These are phyloP conservation scores for Taeniopygia guttata DNA, from an alignment of 2,797 vertebrate genomes.

Conservation along the genomic window DNA sequence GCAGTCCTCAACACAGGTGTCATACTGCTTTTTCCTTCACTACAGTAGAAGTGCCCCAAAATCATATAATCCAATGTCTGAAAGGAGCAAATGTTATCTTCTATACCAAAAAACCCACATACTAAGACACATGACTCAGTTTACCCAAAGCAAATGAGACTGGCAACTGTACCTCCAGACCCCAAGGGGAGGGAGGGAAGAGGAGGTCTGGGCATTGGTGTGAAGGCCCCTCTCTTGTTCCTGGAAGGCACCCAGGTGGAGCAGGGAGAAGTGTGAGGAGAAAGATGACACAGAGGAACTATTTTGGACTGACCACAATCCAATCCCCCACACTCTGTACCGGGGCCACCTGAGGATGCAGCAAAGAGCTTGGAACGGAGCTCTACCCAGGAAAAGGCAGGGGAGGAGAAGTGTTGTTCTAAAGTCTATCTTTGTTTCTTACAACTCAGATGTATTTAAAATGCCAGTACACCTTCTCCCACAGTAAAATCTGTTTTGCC, in stretches of 20 bases:
- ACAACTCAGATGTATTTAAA: neutral
- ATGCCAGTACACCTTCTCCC: neutral
- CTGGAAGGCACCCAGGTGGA: neutral
- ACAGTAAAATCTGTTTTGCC: neutral
- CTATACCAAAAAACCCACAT: accelerated
- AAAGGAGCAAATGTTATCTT: neutral
- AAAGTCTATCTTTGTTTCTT: neutral
- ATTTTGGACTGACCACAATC: accelerated
- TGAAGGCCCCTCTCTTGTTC: no score
- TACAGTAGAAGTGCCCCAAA: neutral
- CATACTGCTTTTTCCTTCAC: neutral
- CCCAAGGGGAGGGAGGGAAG: neutral
- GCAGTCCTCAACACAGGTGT: neutral
- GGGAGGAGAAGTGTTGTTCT: neutral
- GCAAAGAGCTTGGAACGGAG: neutral
- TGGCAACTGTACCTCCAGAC: neutral
- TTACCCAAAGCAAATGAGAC: neutral
- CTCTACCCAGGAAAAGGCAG: accelerated
- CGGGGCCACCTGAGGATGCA: no score
- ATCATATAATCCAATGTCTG: accelerated
- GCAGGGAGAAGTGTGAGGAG: accelerated
- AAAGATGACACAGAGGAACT: no score
- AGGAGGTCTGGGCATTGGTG: accelerated
- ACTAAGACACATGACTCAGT: neutral
- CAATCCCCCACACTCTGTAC: accelerated